These are phyloP conservation scores for Beroe forskalii DNA, from an alignment of 37 sponge, comb jelly and placozoan genomes.

Conservation along the genomic window DNA sequence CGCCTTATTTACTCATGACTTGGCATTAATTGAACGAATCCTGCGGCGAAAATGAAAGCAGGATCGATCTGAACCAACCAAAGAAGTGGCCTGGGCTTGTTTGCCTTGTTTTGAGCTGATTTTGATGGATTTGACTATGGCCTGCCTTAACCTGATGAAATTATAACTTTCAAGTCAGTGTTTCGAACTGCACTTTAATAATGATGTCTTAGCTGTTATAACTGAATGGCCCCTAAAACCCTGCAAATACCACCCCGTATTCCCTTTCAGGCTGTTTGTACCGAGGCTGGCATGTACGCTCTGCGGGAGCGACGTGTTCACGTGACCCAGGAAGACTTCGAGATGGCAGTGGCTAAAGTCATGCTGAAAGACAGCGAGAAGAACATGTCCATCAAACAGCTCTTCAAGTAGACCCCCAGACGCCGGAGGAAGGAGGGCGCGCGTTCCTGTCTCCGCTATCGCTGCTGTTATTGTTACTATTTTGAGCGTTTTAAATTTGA, in stretches of 20 bases:
- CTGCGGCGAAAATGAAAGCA: too few species aligned
- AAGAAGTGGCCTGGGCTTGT: too few species aligned
- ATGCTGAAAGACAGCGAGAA: constrained; percentile 98
- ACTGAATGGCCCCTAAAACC: too few species aligned
- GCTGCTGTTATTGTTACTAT: neutral
- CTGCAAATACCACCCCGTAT: neutral
- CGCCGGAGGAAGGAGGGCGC: neutral
- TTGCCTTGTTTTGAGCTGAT: too few species aligned
- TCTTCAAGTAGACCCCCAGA: constrained; percentile 78
- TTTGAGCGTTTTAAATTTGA: constrained; percentile 63
- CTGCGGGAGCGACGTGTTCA: constrained; percentile 95
- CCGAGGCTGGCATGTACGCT: constrained; percentile 99
- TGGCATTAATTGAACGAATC: too few species aligned
- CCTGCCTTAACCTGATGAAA: too few species aligned
- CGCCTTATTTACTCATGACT: too few species aligned
- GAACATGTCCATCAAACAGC: constrained; percentile 98
- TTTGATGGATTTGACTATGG: too few species aligned
- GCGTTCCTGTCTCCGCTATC: neutral
- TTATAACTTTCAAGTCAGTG: too few species aligned
- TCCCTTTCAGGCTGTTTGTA: constrained; percentile 90
- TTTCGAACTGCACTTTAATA: too few species aligned
- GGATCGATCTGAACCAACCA: too few species aligned
- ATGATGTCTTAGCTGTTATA: too few species aligned
- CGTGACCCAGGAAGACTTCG: constrained; percentile 99
- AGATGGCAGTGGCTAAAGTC: constrained; percentile 97